Base-by-base conservation (phyloP, 2,888 invertebrate genomes). In the Drosophila mayaguana region DNA sequence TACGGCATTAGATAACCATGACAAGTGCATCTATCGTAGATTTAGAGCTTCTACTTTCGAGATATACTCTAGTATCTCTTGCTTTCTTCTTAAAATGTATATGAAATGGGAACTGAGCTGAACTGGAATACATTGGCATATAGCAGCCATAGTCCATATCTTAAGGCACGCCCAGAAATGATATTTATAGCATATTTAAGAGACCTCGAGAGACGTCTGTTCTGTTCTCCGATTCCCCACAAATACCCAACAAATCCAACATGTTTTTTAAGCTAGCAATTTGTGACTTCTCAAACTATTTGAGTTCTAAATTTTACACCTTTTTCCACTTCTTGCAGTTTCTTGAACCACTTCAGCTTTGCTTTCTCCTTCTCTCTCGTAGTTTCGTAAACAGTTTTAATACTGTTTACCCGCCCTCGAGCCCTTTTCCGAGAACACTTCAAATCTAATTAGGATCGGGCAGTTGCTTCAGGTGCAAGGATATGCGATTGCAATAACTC, bases 381-480 rank as follows among this genome's bases (percentile, higher is more conserved):
- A 18, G 16, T 28, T 48, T 59, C 16, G 28, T 40, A 28, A 38
- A 57, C 22, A 36, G 36, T 34, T 16, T 57, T 43, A 34, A 64
- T 50, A 48, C 11, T 42, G 36, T 55, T 55, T 36, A 46, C 36
- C 22, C 32, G 18, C 36, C 28, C 54, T 20, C 48, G 16, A 50
- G 25, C 36, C 54, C 54, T 20, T 18, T 68, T 71, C 78, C 70
- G 38, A 55, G 73, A 76, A 76, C 76, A 76, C 76, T 76, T 72
- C 62, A 68, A 76, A 72, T 72, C 76, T 72, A 77, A 77, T 77
- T 76, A 77, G 68, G 73, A 76, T 63, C 53, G 53, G 36, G 61
- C 61, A 25, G 5, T 54, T 43, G 57, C 56, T 9, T 16, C 53
- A 53, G 61, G 56, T 57, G 61, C 62, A 61, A 69, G 70, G 64